Evolutionary conservation across 2,888 invertebrate species (phyloP), one percentile per base, ranked within the genome.

Genomic region (Tenthredo livida): DNA sequence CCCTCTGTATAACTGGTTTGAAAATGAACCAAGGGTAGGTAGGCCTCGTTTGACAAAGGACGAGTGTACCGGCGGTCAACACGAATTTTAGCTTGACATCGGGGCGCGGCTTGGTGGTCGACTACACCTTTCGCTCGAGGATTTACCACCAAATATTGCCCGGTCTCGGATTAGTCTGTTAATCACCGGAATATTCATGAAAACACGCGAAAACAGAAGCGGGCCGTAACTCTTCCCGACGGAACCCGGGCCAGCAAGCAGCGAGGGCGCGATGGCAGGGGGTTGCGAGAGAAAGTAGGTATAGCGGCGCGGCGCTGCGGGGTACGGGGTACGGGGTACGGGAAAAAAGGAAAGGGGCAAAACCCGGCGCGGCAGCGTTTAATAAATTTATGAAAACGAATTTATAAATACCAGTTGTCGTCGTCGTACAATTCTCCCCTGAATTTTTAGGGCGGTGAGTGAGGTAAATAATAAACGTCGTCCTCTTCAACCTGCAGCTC

Each of bases 121-220:
- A 33, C 61, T 80, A 83, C 67, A 83, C 83, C 67, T 83, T 83
- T 67, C 29, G 67, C 70, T 58, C 29, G 83, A 50, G 70, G 70
- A 83, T 83, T 67, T 83, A 83, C 83, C 83, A 54, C 83, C 83
- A 70, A 83, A 83, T 83, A 83, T 83, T 83, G 65, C 83, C 83
- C 83, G 83, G 83, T 83, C 83, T 83, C 83, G 83, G 83, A 83
- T 83, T 83, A 83, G 83, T 83, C 83, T 83, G 83, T 83, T 83
- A 83, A 83, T 83, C 83, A 83, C 83, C 67, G 67, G 83, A 83
- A 83, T 83, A 83, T 83, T 83, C 83, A 83, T 83, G 83, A 83
- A 83, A 83, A 83, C 70, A 83, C 83, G 83, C 67, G 83, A 83
- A 83, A 83, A 83, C 83, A 83, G 83, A 83, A 83, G 67, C 67